Conservation (phyloP, 2,888 invertebrate species). For the Scaptomyza cyrtandrae region DNA sequence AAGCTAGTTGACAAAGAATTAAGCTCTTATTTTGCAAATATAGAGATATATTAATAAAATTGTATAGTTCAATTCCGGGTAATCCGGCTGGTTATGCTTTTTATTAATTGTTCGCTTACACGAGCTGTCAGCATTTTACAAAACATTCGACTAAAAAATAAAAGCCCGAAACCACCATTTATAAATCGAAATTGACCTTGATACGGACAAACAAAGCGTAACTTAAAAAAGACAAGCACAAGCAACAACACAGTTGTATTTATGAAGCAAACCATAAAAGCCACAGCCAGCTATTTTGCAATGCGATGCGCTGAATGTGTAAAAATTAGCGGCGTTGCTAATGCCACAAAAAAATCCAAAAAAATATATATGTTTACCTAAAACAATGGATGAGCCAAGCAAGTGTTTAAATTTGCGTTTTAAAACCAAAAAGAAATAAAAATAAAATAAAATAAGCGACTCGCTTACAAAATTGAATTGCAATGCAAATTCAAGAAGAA, state of each 20-base stretch:
- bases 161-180: constrained; percentile 36
- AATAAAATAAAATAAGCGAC: not conserved
- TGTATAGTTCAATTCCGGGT: constrained; percentile 38
- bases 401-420: constrained; percentile 44
- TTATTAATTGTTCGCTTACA: constrained; percentile 52
- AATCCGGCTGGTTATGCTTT: constrained; percentile 8
- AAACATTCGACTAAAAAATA: constrained; percentile 14
- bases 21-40: not conserved
- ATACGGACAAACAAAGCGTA: constrained; percentile 54
- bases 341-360: constrained; percentile 32
- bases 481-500: constrained; percentile 19
- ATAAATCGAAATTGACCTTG: constrained; percentile 71
- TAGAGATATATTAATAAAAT: not conserved
- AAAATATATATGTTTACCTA: not conserved
- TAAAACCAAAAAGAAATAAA: not conserved
- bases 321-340: constrained; percentile 43
- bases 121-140: constrained; percentile 50
- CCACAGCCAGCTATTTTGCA: constrained; percentile 43
- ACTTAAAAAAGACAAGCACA: constrained; percentile 23
- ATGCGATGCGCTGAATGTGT: constrained; percentile 44
- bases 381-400: constrained; percentile 11
- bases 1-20: not conserved
- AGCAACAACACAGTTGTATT: constrained; percentile 14
- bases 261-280: constrained; percentile 21
- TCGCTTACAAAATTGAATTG: constrained; percentile 30